Evolutionary conservation across 2,888 invertebrate species (phyloP), one percentile per base, ranked within the genome.

Genomic region (Epinotia nisella): DNA sequence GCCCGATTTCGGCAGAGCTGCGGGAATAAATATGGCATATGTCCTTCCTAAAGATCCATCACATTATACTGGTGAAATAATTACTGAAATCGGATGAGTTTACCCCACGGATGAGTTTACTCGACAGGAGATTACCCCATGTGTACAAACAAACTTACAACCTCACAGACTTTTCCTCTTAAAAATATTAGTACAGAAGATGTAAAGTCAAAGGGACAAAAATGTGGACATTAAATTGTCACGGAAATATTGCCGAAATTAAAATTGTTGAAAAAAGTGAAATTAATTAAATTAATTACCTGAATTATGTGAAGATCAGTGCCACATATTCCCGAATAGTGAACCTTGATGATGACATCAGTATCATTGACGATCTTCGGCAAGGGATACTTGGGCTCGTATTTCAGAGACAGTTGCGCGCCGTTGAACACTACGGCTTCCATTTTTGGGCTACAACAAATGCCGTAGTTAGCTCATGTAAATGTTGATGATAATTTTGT

Each of bases 231-330:
- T 15, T n/a, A n/a, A 7, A 17, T 51, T 53, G 1, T n/a, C 1
- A n/a, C n/a, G 15, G 49, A 49, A n/a, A 49, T 15, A 15, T 49
- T 49, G 49, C 15, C 49, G 9, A 45, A 15, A 45, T 13, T 45
- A 9, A 45, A 15, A 15, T 45, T 29, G 5, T 5, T 5, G 7
- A 29, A 29, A 29, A 29, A 29, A 29, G 29, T 29, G 29, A 29
- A 35, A 35, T 35, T 0, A 35, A 35, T 9, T 35, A 9, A 35
- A 9, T 35, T 24, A n/a, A 83, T 81, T 90, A 96, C 96, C 90
- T 95, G 94, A 11, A 96, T 91, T 65, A 96, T 95, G 79, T 96
- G 96, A 5, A 96, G 87, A 85, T 96, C 96, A 0, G 96, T 96
- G 0, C 96, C 96, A 80, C 96, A 96, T 39, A 96, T 90, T 0